Percentiles rank a stretch among this genome's conserved stretches.
phyloP scores from a whole-genome alignment of 2,888 invertebrate genomes.

The Drosophila hawaiiensis region DNA sequence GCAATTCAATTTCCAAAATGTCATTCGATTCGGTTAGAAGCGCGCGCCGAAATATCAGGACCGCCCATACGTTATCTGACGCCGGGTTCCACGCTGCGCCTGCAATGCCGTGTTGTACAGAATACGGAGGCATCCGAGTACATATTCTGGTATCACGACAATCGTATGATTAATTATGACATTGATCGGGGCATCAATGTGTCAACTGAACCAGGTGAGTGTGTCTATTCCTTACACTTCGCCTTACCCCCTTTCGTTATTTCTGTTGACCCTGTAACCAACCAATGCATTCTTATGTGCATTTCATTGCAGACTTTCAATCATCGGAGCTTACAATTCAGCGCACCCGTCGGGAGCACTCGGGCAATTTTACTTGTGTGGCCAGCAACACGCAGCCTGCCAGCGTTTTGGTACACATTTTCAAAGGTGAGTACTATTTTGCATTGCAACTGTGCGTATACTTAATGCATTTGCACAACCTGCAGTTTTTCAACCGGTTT shows the following conservation, averaged over 20 bases:
- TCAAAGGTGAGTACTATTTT: conserved; percentile 89
- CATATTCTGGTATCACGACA: conserved; percentile 95
- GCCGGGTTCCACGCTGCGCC: conserved; percentile 92
- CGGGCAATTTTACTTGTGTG: conserved; percentile 95
- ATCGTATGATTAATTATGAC: conserved; percentile 96
- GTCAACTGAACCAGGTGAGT: conserved; percentile 91
- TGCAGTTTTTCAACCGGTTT: conserved; percentile 9
- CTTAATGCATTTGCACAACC: conserved; percentile 10
- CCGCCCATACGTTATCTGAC: conserved; percentile 94
- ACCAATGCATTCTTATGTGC: conserved; percentile 36
- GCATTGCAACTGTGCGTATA: conserved; percentile 11
- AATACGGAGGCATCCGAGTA: conserved; percentile 94
- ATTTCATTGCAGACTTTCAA: conserved; percentile 83
- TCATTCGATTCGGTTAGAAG: conserved; percentile 87
- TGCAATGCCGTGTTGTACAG: conserved; percentile 93
- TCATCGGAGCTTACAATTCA: conserved; percentile 85
- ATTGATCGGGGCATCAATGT: conserved; percentile 94
- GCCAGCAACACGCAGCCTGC: conserved; percentile 95
- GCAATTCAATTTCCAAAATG: conserved; percentile 64
- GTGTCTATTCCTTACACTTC: conserved; percentile 55
- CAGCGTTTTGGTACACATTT: conserved; percentile 94
- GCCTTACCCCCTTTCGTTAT: background rate
- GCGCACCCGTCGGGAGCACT: conserved; percentile 88
- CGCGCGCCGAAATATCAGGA: conserved; percentile 94
- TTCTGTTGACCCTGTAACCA: background rate